Conservation (phyloP, 2,113 vertebrate species). For the Datnioides undecimradiatus region DNA sequence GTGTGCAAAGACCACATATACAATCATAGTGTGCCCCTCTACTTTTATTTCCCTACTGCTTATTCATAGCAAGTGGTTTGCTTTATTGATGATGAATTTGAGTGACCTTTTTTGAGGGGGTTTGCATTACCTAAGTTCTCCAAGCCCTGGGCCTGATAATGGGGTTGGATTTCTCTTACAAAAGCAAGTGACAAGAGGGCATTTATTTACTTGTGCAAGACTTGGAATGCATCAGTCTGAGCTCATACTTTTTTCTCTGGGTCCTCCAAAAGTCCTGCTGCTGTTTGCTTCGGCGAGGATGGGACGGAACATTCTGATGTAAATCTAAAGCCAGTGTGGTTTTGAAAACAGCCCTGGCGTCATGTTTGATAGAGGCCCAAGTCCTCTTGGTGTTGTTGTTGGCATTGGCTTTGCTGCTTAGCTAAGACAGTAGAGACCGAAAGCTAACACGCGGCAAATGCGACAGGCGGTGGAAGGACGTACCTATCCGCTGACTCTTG, state of each 20-base stretch:
- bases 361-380: constrained; percentile 71
- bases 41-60: background rate
- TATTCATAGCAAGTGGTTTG: constrained; percentile 10
- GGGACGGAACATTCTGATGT: constrained; percentile 61
- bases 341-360: constrained; percentile 68
- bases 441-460: constrained; percentile 33
- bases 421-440: constrained; percentile 31
- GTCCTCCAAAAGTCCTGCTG: constrained; percentile 42
- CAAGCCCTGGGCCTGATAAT: background rate
- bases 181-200: constrained; percentile 28
- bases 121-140: background rate
- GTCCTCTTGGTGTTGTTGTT: constrained; percentile 65
- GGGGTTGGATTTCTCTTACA: constrained; percentile 31
- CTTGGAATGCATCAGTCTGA: constrained; percentile 51
- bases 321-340: constrained; percentile 67
- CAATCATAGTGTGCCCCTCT: background rate
- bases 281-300: constrained; percentile 47
- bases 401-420: constrained; percentile 33
- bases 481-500: constrained; percentile 31
- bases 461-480: constrained; percentile 17
- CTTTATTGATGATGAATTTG: constrained; percentile 13
- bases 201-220: constrained; percentile 63
- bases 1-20: constrained; percentile 48
- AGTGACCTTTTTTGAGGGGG: constrained; percentile 10
- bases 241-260: constrained; percentile 50